Percentiles rank a stretch among this genome's conserved stretches.
Evolutionary conservation across 2,888 invertebrate species (phyloP).

Genomic region (Torymus tubicola): DNA sequence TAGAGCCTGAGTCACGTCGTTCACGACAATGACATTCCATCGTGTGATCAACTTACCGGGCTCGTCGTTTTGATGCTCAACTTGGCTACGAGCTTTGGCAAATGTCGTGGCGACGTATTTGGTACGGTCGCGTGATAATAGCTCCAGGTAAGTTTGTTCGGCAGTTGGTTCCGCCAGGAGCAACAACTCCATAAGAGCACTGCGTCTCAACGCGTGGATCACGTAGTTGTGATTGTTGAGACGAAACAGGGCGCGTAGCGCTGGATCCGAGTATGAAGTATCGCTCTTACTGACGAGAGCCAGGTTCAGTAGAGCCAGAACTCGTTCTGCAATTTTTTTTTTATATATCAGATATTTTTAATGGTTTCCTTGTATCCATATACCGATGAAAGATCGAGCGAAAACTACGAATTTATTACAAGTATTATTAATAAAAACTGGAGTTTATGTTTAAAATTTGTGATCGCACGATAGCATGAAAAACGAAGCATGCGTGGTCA

Average conservation of each 20-base stretch:
- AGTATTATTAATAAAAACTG: no score
- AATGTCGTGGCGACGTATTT: conserved; percentile 73
- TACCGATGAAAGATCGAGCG: no score
- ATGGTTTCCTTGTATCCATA: no score
- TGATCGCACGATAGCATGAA: no score
- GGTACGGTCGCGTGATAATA: conserved; percentile 74
- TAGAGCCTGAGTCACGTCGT: background rate
- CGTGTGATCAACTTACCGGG: conserved; percentile 65
- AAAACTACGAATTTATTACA: no score
- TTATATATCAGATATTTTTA: no score
- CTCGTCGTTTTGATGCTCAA: conserved; percentile 72
- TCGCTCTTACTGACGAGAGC: conserved; percentile 94
- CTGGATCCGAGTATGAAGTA: conserved; percentile 88
- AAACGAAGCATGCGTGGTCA: no score
- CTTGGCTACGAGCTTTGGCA: conserved; percentile 68
- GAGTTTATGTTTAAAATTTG: no score
- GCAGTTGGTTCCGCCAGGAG: conserved; percentile 90
- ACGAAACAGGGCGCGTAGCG: conserved; percentile 92
- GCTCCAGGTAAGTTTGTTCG: conserved; percentile 89
- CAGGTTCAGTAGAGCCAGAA: conserved; percentile 92
- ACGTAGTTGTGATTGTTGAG: conserved; percentile 97
- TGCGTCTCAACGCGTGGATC: conserved; percentile 88
- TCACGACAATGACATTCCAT: background rate
- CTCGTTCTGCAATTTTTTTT: conserved; percentile 86
- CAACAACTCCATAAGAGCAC: conserved; percentile 89